A percentile compares a stretch with the other conserved stretches of the same genome.
These are phyloP conservation scores for Ceratina australensis DNA, from an alignment of 1,140 invertebrate genomes.

Conservation along the genomic window DNA sequence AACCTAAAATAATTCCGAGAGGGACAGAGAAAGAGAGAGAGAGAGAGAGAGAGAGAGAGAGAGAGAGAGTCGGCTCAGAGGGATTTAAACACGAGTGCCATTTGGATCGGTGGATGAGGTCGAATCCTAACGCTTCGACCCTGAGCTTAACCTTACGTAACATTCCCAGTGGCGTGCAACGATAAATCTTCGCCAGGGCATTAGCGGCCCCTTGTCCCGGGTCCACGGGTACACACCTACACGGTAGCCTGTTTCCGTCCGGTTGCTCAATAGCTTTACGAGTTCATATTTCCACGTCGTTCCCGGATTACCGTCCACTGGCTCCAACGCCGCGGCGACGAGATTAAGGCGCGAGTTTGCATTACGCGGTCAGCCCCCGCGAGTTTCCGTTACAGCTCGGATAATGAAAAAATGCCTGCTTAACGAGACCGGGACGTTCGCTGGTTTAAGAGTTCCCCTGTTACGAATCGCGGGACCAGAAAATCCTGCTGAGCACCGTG, in stretches of 20 bases:
- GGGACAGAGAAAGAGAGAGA: background rate
- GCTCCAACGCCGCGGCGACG: background rate
- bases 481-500: too few relatives aligned
- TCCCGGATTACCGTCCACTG: conserved; percentile 24
- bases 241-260: conserved; percentile 12
- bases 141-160: conserved; percentile 66
- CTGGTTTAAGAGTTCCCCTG: background rate
- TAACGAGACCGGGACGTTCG: background rate
- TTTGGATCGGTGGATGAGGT: conserved; percentile 28
- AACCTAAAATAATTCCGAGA: background rate
- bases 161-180: conserved; percentile 38
- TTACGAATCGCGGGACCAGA: too few relatives aligned
- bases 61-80: conserved; percentile 2
- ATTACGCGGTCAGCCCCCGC: background rate
- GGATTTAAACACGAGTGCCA: conserved; percentile 52
- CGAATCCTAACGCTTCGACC: conserved; percentile 57
- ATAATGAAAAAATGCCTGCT: background rate
- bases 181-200: conserved; percentile 65
- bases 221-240: conserved; percentile 5
- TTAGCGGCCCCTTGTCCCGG: conserved; percentile 55
- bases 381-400: too few relatives aligned
- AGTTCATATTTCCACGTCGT: conserved; percentile 51
- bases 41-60: background rate
- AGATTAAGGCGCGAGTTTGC: conserved; percentile 33
- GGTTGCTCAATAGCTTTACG: conserved; percentile 44